phyloP scores from a whole-genome alignment of 2,888 invertebrate species.

The Caenorhabditis angaria region DNA sequence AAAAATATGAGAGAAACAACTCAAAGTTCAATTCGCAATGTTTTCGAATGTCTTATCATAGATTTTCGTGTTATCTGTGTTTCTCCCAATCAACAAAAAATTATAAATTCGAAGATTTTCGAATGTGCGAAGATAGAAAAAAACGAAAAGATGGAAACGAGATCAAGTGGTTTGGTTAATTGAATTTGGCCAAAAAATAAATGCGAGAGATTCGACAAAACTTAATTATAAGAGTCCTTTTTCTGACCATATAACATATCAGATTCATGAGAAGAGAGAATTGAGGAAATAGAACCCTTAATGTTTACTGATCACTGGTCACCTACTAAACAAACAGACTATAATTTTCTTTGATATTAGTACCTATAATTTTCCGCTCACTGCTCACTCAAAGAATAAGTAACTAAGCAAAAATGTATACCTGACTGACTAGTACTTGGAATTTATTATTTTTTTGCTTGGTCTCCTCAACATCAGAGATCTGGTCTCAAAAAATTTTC shows the following conservation, averaged over 20 bases:
- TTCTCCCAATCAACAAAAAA: not conserved
- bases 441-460: not conserved
- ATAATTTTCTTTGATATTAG: not conserved
- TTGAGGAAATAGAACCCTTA: not conserved
- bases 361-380: not conserved
- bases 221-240: not conserved
- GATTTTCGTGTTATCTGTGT: not conserved
- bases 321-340: not conserved
- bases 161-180: not conserved
- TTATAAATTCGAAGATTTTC: slow-evolving; percentile 1
- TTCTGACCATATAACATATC: not conserved
- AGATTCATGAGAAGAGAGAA: not conserved
- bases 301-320: not conserved
- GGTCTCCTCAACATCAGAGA: not conserved
- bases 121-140: not conserved
- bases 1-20: not conserved
- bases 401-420: not conserved
- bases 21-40: slow-evolving; percentile 1
- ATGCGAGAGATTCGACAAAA: not conserved
- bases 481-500: not conserved
- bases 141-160: not conserved
- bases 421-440: too few relatives aligned
- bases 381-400: not conserved
- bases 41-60: not conserved
- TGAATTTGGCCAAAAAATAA: not conserved